phyloP scores from a whole-genome alignment of 2,797 vertebrate species.

The Anableps anableps region DNA sequence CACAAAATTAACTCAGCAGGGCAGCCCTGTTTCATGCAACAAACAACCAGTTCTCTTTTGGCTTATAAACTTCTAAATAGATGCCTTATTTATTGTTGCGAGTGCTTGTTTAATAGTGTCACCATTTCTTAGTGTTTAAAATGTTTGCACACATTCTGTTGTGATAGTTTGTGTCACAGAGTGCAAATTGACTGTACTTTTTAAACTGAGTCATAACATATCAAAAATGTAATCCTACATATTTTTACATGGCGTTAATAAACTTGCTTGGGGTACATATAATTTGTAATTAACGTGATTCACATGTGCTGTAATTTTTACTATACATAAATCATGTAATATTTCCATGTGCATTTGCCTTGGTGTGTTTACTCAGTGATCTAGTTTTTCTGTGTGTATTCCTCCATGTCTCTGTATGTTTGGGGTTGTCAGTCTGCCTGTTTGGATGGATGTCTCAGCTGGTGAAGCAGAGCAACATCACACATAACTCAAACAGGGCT shows the following conservation, averaged over 20 bases:
- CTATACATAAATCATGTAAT: neutral
- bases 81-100: neutral
- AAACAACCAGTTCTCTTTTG: slow-evolving; percentile 15
- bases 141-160: neutral
- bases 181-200: neutral
- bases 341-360: neutral
- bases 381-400: slow-evolving; percentile 22
- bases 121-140: neutral
- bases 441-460: slow-evolving; percentile 67
- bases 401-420: slow-evolving; percentile 24
- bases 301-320: neutral
- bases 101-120: slow-evolving; percentile 3
- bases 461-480: slow-evolving; percentile 59
- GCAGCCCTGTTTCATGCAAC: slow-evolving; percentile 25
- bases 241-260: neutral
- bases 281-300: neutral
- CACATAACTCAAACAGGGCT: slow-evolving; percentile 63
- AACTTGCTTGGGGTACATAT: neutral
- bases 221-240: neutral
- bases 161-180: neutral
- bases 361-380: slow-evolving; percentile 10
- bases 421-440: slow-evolving; percentile 56
- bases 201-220: neutral
- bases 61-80: slow-evolving; percentile 6
- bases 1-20: slow-evolving; percentile 40